These are phyloP conservation scores for Melanotus villosus DNA, from an alignment of 2,888 invertebrate species.

Conservation along the genomic window DNA sequence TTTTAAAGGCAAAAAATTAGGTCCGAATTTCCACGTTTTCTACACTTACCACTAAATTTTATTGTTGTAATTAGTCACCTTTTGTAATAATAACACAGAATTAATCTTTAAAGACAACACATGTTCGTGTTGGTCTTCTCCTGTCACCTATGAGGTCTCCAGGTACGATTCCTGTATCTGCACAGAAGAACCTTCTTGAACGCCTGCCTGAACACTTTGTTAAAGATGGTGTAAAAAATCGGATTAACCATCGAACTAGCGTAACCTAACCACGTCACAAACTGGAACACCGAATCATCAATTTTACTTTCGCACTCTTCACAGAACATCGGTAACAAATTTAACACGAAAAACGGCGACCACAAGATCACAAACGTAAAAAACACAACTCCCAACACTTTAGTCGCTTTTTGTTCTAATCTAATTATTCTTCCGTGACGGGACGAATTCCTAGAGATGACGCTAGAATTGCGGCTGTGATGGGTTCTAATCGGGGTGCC, in stretches of 20 bases:
- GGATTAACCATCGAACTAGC: slow-evolving; percentile 96
- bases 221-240: slow-evolving; percentile 96
- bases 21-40: background rate
- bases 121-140: slow-evolving; percentile 38
- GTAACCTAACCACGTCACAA: slow-evolving; percentile 94
- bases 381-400: slow-evolving; percentile 94
- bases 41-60: background rate
- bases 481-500: slow-evolving; percentile 72
- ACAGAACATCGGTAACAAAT: slow-evolving; percentile 88
- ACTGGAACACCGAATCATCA: slow-evolving; percentile 85
- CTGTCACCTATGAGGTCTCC: slow-evolving; percentile 72
- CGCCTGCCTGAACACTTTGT: slow-evolving; percentile 92
- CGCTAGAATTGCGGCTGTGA: slow-evolving; percentile 85
- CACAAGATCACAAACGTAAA: slow-evolving; percentile 95
- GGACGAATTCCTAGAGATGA: slow-evolving; percentile 85
- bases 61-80: background rate
- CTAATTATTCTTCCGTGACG: slow-evolving; percentile 88
- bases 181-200: slow-evolving; percentile 90
- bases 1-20: background rate
- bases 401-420: slow-evolving; percentile 96
- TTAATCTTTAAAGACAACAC: slow-evolving; percentile 38
- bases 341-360: slow-evolving; percentile 96
- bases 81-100: background rate
- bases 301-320: slow-evolving; percentile 83
- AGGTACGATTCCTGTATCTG: slow-evolving; percentile 76